phyloP scores from a whole-genome alignment of 2,113 vertebrate genomes.

The Thunnus maccoyii region DNA sequence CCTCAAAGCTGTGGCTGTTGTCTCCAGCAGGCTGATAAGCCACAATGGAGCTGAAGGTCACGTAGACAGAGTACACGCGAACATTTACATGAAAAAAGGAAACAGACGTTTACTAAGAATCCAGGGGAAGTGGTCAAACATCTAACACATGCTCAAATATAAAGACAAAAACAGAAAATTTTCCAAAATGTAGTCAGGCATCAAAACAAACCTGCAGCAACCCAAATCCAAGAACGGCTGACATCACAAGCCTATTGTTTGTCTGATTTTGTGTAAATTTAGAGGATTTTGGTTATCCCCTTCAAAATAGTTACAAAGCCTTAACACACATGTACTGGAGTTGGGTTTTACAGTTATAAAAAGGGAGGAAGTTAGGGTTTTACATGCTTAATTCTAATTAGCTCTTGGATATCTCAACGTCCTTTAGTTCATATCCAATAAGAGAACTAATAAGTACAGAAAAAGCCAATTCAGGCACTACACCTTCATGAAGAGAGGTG shows the following conservation, averaged over 20 bases:
- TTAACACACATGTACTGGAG: conserved; percentile 18
- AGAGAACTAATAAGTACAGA: not conserved
- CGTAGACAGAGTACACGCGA: not conserved
- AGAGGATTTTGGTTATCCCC: not conserved
- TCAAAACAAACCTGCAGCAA: conserved; percentile 41
- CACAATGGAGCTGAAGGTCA: conserved; percentile 90
- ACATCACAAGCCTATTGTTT: not conserved
- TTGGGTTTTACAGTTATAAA: conserved; percentile 54
- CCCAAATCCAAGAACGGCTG: conserved; percentile 48
- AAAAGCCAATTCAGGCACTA: not conserved
- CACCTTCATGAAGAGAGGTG: not conserved
- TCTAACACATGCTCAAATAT: conserved; percentile 38
- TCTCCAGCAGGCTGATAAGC: conserved; percentile 94
- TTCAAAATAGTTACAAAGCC: not conserved
- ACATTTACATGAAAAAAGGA: conserved; percentile 8
- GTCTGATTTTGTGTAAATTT: not conserved
- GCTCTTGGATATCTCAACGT: conserved; percentile 11
- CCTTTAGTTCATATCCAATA: conserved; percentile 5
- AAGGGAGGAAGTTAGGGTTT: conserved; percentile 11
- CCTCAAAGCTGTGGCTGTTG: conserved; percentile 96
- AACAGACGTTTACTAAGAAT: not conserved
- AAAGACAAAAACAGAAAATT: not conserved
- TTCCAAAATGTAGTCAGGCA: conserved; percentile 7
- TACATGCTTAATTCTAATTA: conserved; percentile 30
- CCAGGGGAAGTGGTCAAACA: not conserved